A percentile compares a stretch with the other conserved stretches of the same genome.
Conservation (phyloP, 2,888 invertebrate genomes). For the Carpatolechia fugitivella region DNA sequence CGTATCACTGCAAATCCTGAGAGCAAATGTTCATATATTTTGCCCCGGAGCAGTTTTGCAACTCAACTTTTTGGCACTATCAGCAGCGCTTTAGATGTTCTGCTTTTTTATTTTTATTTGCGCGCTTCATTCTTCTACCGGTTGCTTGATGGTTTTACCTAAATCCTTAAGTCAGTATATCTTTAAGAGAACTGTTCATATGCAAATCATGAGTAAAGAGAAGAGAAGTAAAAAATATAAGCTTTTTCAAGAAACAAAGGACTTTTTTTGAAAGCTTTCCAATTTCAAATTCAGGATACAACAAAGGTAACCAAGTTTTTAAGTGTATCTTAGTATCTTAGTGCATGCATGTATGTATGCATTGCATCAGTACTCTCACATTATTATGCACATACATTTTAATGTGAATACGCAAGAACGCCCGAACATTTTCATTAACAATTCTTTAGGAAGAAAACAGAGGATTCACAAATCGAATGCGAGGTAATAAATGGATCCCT, state of each 20-base stretch:
- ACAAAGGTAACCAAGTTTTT: no score
- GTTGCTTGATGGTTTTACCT: background rate
- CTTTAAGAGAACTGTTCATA: no score
- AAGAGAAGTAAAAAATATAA: no score
- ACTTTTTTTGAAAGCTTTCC: no score
- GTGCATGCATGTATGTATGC: no score
- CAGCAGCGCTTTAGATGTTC: conserved; percentile 9
- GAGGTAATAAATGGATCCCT: conserved; percentile 64
- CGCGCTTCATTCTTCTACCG: background rate
- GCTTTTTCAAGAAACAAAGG: no score
- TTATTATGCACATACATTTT: conserved; percentile 15
- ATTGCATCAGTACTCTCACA: conserved; percentile 10
- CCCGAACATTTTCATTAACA: conserved; percentile 38
- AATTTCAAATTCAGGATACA: no score
- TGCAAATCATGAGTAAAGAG: no score
- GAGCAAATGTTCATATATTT: conserved; percentile 55
- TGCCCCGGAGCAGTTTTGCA: conserved; percentile 24
- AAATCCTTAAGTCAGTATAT: background rate
- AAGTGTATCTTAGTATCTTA: no score
- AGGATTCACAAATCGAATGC: conserved; percentile 57
- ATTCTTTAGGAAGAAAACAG: conserved; percentile 46
- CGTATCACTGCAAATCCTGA: conserved; percentile 58
- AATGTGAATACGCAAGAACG: conserved; percentile 3
- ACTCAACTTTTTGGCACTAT: conserved; percentile 11
- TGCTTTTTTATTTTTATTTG: background rate